phyloP scores from a whole-genome alignment of 2,888 invertebrate species.

The Empis stercorea region DNA sequence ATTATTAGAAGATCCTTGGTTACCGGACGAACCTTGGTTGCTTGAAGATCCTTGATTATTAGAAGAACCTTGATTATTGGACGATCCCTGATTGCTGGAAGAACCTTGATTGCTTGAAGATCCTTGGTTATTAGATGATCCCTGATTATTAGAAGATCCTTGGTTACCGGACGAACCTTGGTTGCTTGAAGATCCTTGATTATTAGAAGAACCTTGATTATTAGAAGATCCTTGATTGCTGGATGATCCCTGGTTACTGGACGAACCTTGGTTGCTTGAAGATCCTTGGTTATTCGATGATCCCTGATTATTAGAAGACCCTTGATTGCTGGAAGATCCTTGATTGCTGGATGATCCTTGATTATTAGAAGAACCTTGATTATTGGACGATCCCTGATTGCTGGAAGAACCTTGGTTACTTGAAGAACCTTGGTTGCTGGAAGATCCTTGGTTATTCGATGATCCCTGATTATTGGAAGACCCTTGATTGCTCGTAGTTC shows the following conservation, averaged over 20 bases:
- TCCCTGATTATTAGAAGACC: conserved; percentile 12
- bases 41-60: conserved; percentile 10
- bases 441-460: conserved; percentile 8
- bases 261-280: conserved; percentile 10
- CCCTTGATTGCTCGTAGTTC: not conserved
- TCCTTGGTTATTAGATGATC: conserved; percentile 12
- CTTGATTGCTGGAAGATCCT: conserved; percentile 10
- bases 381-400: conserved; percentile 13
- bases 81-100: conserved; percentile 8
- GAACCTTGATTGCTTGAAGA: conserved; percentile 10
- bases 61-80: conserved; percentile 1
- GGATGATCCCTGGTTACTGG: conserved; percentile 9
- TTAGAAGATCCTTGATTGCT: not conserved
- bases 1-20: conserved; percentile 9
- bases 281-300: conserved; percentile 9
- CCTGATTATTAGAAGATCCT: conserved; percentile 14
- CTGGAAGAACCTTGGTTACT: conserved; percentile 9
- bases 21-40: conserved; percentile 14
- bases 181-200: not conserved
- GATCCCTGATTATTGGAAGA: conserved; percentile 1
- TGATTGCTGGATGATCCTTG: conserved; percentile 2
- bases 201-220: conserved; percentile 1
- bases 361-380: conserved; percentile 10
- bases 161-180: conserved; percentile 5
- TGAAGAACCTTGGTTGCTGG: conserved; percentile 7